Conservation (phyloP, 2,797 vertebrate genomes). For the Oceanodroma leucorhoa region DNA sequence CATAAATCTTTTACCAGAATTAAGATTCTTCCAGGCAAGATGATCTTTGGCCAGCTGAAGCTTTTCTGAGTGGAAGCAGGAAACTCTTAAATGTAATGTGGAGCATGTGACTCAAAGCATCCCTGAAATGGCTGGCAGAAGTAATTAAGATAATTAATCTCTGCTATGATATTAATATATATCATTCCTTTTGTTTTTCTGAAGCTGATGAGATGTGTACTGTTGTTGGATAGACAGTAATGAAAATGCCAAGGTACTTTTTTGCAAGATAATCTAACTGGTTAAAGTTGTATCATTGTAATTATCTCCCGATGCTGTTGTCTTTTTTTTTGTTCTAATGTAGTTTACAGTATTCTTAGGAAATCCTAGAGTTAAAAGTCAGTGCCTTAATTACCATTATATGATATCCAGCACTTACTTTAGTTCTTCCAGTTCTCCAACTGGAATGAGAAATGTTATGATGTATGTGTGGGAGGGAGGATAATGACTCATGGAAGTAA, state of each 20-base stretch:
- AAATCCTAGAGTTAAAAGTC: background rate
- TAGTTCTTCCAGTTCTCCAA: background rate
- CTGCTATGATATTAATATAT: background rate
- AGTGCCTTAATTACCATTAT: background rate
- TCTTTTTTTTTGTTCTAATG: background rate
- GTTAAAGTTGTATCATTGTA: background rate
- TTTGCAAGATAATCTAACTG: background rate
- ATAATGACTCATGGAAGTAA: background rate
- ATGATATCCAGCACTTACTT: background rate
- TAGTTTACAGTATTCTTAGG: background rate
- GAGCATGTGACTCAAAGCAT: background rate
- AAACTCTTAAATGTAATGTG: background rate
- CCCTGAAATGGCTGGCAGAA: background rate
- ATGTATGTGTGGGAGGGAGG: background rate
- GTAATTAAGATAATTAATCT: conserved; percentile 3
- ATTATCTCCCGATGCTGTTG: background rate
- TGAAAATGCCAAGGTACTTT: background rate
- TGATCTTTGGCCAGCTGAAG: background rate
- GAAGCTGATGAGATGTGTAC: background rate
- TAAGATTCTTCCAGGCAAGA: background rate
- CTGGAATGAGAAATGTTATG: background rate
- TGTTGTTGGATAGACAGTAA: background rate
- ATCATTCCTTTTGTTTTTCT: background rate
- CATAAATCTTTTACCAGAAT: background rate
- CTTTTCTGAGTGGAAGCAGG: background rate